Conservation (phyloP, 2,888 invertebrate genomes). For the Netelia melanura region DNA sequence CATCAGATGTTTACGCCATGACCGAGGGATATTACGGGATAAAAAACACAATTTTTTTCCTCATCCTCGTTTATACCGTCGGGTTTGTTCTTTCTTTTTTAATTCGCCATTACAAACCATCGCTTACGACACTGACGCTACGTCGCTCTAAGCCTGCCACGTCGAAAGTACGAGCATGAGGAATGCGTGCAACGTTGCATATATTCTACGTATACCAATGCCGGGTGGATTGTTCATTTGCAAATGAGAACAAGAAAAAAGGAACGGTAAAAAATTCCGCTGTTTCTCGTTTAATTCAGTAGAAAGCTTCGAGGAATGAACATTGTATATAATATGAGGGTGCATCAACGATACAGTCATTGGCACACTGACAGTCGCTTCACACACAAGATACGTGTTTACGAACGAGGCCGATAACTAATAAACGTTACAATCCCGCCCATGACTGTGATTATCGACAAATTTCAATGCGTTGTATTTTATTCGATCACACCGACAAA, state of each 20-base stretch:
- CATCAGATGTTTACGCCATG: slow-evolving; percentile 38
- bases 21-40: slow-evolving; percentile 43
- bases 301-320: slow-evolving; percentile 36
- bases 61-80: not conserved
- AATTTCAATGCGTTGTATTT: no score
- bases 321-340: not conserved
- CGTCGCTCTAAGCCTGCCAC: slow-evolving; percentile 38
- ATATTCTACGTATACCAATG: not conserved
- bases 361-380: not conserved
- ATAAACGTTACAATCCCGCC: no score
- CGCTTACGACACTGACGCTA: slow-evolving; percentile 7
- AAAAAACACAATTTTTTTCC: slow-evolving; percentile 25
- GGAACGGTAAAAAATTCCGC: slow-evolving; percentile 2
- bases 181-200: not conserved
- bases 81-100: slow-evolving; percentile 24
- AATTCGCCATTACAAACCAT: slow-evolving; percentile 26
- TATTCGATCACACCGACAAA: no score
- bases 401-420: no score
- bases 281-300: slow-evolving; percentile 49
- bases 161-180: slow-evolving; percentile 19
- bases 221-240: slow-evolving; percentile 42
- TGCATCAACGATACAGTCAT: not conserved
- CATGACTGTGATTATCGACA: no score
- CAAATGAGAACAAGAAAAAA: slow-evolving; percentile 8
- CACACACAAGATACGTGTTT: not conserved